phyloP scores from a whole-genome alignment of 2,113 vertebrate species.

The Kobus ellipsiprymnus region DNA sequence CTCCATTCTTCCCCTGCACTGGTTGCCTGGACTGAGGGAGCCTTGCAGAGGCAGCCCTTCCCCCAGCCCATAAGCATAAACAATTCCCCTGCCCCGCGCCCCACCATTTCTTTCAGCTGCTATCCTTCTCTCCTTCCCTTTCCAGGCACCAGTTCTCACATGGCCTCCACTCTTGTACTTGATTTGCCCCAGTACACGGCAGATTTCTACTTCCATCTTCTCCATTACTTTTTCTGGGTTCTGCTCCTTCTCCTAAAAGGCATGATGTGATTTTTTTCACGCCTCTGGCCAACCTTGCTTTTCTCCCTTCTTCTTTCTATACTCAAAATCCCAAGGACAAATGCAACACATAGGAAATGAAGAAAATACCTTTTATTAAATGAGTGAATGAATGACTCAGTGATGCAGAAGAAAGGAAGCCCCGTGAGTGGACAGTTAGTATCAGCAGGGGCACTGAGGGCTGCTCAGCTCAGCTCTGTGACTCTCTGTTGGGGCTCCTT shows the following conservation, averaged over 20 bases:
- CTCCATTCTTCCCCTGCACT: not conserved
- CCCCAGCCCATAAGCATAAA: fast-evolving
- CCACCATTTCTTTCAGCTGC: not conserved
- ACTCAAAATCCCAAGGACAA: not conserved
- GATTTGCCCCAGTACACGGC: not conserved
- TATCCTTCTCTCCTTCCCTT: not conserved
- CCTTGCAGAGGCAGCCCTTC: not conserved
- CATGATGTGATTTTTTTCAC: not conserved
- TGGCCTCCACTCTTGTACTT: no score
- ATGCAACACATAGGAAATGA: not conserved
- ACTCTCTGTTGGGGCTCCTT: not conserved
- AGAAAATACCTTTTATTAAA: not conserved
- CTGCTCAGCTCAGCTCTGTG: not conserved
- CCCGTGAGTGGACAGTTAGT: not conserved
- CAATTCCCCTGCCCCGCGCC: no score
- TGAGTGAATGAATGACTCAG: not conserved
- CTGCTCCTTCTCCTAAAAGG: not conserved
- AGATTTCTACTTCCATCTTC: not conserved
- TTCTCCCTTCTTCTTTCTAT: not conserved
- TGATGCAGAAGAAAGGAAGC: not conserved
- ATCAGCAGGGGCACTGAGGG: not conserved
- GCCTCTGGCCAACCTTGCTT: not conserved
- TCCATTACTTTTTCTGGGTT: not conserved
- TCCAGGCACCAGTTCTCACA: not conserved
- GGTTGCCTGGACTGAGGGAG: not conserved